Evolutionary conservation across 2,113 vertebrate genomes (phyloP).

Genomic region (Triplophysa dalaica): DNA sequence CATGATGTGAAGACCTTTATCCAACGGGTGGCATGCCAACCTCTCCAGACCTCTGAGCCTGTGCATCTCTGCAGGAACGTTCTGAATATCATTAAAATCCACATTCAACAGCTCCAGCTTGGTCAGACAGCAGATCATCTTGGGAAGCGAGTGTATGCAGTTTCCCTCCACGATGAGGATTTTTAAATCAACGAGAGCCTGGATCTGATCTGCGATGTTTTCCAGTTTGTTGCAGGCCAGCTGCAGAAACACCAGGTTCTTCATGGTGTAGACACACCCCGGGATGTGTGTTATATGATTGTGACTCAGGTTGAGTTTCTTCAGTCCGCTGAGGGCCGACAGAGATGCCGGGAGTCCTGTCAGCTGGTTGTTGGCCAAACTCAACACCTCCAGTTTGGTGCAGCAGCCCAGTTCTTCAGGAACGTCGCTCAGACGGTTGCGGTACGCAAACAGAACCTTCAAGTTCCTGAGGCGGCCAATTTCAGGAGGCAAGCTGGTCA

Average conservation of each 20-base stretch:
- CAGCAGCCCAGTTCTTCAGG: constrained; percentile 85
- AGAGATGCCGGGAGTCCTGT: constrained; percentile 78
- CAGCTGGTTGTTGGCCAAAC: constrained; percentile 84
- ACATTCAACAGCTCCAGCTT: constrained; percentile 84
- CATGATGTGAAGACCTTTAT: constrained; percentile 90
- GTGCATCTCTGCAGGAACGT: constrained; percentile 82
- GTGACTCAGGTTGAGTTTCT: constrained; percentile 89
- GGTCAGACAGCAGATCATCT: constrained; percentile 80
- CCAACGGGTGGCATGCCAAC: constrained; percentile 89
- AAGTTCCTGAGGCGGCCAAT: constrained; percentile 82
- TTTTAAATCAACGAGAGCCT: constrained; percentile 80
- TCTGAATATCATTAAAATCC: constrained; percentile 86
- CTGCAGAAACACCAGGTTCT: constrained; percentile 85
- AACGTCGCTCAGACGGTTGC: constrained; percentile 83
- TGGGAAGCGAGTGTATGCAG: constrained; percentile 79
- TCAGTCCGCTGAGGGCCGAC: constrained; percentile 73
- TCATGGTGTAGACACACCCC: constrained; percentile 80
- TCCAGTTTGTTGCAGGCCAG: constrained; percentile 85
- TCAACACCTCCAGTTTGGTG: constrained; percentile 84
- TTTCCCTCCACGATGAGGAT: constrained; percentile 89
- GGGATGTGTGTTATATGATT: constrained; percentile 83
- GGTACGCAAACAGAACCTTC: constrained; percentile 84
- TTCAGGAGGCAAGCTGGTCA: constrained; percentile 81
- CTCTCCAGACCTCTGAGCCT: constrained; percentile 76
- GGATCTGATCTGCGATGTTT: constrained; percentile 85